phyloP scores from a whole-genome alignment of 2,888 invertebrate species.

The Orthonevra nobilis region DNA sequence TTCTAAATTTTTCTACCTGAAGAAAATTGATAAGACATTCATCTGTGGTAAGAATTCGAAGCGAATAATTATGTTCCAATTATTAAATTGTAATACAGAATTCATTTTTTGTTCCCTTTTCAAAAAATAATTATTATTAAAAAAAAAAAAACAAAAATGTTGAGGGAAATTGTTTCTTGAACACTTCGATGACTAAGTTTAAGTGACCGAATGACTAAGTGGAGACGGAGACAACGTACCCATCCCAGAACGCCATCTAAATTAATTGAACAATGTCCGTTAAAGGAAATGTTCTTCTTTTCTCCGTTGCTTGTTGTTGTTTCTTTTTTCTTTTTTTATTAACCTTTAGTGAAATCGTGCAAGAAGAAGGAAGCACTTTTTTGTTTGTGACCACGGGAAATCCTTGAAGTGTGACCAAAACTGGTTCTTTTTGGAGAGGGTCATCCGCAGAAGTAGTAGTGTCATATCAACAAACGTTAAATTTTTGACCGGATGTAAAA shows the following conservation, averaged over 20 bases:
- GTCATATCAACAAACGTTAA: no score
- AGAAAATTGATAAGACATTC: conserved; percentile 46
- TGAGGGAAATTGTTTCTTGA: conserved; percentile 11
- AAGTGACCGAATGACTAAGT: conserved; percentile 57
- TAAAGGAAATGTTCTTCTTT: conserved; percentile 40
- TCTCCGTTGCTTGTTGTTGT: not conserved
- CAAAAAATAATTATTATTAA: conserved; percentile 7
- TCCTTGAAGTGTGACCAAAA: conserved; percentile 68
- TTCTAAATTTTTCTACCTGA: conserved; percentile 46
- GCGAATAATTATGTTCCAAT: conserved; percentile 58
- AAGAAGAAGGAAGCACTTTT: conserved; percentile 55
- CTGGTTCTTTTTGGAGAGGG: conserved; percentile 21
- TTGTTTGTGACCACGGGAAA: conserved; percentile 54
- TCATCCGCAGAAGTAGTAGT: no score
- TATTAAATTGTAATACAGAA: conserved; percentile 55
- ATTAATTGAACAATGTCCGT: not conserved
- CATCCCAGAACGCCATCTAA: conserved; percentile 18
- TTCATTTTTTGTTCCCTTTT: no score
- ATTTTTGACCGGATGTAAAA: conserved; percentile 15
- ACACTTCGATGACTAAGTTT: conserved; percentile 53
- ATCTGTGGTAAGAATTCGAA: conserved; percentile 25
- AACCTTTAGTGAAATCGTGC: no score
- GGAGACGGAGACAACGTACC: conserved; percentile 18
- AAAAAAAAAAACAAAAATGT: conserved; percentile 12
- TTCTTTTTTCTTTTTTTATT: conserved; percentile 9